Evolutionary conservation across 2,113 vertebrate genomes (phyloP).

Genomic region (Ciconia maguari): DNA sequence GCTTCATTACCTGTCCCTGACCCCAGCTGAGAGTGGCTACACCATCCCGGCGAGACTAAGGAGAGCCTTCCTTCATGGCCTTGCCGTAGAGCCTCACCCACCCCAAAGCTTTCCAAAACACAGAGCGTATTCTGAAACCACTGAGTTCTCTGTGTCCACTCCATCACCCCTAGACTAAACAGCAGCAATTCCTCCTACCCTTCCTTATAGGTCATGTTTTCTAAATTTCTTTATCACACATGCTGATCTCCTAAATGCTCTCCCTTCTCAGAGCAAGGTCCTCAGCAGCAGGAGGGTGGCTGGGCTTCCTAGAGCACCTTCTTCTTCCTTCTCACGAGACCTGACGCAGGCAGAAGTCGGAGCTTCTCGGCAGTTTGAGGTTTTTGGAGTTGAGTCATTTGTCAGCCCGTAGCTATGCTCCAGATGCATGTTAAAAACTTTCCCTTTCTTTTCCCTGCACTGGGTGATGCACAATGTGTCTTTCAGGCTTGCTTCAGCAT

Average conservation of each 20-base stretch:
- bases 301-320: not conserved
- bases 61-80: not conserved
- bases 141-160: accelerated
- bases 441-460: not conserved
- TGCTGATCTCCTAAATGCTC: not conserved
- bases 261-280: not conserved
- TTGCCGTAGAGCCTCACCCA: not conserved
- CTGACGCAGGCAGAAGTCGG: not conserved
- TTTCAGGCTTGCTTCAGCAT: not conserved
- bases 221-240: not conserved
- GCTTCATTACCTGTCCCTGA: not conserved
- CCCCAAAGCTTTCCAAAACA: not conserved
- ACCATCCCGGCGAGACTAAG: not conserved
- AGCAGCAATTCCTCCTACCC: not conserved
- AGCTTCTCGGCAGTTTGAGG: not conserved
- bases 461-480: not conserved
- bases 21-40: not conserved
- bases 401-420: not conserved
- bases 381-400: not conserved
- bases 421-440: not conserved
- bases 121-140: not conserved
- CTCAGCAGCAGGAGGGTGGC: not conserved
- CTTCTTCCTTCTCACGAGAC: not conserved
- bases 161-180: conserved; percentile 7
- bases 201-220: not conserved